Evolutionary conservation across 1,140 invertebrate genomes (phyloP), one percentile per base, ranked within the genome.

Genomic region (Holotrichia oblita): DNA sequence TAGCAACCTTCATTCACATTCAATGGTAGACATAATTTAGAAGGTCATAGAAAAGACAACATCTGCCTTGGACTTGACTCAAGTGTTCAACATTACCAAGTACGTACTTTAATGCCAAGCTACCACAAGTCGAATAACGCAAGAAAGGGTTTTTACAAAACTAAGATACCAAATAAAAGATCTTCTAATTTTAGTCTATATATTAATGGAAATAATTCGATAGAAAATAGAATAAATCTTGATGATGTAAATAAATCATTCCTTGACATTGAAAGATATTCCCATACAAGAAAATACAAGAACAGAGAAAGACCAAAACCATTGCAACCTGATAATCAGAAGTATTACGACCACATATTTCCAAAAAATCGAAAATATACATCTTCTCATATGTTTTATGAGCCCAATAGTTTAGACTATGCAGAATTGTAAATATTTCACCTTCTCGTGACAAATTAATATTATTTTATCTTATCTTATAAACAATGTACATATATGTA

Each of bases 21-120:
- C 85, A 85, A 86, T 83, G 85, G 84, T 84, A 86, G 84, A 82
- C 85, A 83, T 86, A 86, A 82, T 82, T 81, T 85, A 81, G 83
- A 83, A 80, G 83, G 83, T 24, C 82, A 82, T 42, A 75, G 73
- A 75, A 75, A 48, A 73, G 84, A 83, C 44, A 84, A 83, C 81
- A 77, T 83, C 84, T 85, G 83, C 80, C 80, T 78, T 76, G 82
- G 84, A 79, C 78, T 85, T 64, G 80, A 81, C 78, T 77, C 76
- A 73, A 81, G 79, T 73, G 79, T 73, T 78, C 40, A 42, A n/a
- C 61, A 82, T 55, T 78, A 77, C 76, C 44, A 79, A 80, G 77
- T 80, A 77, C 80, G 78, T 79, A 79, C 79, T 40, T 55, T 82
- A 41, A 59, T 82, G 42, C 78, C 79, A 69, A 83, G 81, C 77